These are phyloP conservation scores for Pilophorus perplexus DNA, from an alignment of 2,888 invertebrate genomes.

Conservation along the genomic window DNA sequence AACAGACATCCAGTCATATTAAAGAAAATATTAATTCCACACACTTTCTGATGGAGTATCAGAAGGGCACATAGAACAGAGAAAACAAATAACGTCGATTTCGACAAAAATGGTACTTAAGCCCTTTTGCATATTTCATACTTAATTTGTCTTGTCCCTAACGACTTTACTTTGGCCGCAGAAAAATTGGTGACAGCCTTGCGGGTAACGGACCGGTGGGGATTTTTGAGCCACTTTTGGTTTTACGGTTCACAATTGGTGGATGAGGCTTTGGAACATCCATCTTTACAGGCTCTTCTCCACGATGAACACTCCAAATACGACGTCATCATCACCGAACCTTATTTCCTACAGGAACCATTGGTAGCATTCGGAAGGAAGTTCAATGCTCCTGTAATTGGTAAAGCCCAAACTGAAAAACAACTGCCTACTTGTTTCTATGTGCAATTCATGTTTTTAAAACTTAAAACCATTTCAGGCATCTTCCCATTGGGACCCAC, in stretches of 20 bases:
- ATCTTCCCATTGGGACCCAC: constrained; percentile 37
- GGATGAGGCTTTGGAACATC: constrained; percentile 25
- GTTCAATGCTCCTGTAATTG: constrained; percentile 45
- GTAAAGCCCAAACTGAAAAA: no score
- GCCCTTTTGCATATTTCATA: no score
- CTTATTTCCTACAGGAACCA: constrained; percentile 45
- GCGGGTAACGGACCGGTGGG: constrained; percentile 7
- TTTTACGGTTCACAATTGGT: constrained; percentile 2
- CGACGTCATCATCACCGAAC: constrained; percentile 46
- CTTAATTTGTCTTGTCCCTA: no score
- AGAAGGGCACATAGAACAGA: no score
- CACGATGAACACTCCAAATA: constrained; percentile 34
- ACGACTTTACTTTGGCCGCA: no score
- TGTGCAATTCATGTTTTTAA: no score
- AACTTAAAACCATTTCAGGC: neutral
- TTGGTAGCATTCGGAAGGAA: constrained; percentile 44
- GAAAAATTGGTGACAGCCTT: constrained; percentile 10
- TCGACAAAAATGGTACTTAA: no score
- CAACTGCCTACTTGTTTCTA: no score
- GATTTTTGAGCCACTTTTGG: constrained; percentile 21
- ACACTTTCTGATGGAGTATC: no score
- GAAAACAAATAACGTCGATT: no score
- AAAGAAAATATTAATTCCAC: no score
- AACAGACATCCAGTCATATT: no score
- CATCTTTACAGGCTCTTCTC: constrained; percentile 39